Conservation (phyloP, 1,140 invertebrate genomes). For the Meloidogyne chitwoodi region DNA sequence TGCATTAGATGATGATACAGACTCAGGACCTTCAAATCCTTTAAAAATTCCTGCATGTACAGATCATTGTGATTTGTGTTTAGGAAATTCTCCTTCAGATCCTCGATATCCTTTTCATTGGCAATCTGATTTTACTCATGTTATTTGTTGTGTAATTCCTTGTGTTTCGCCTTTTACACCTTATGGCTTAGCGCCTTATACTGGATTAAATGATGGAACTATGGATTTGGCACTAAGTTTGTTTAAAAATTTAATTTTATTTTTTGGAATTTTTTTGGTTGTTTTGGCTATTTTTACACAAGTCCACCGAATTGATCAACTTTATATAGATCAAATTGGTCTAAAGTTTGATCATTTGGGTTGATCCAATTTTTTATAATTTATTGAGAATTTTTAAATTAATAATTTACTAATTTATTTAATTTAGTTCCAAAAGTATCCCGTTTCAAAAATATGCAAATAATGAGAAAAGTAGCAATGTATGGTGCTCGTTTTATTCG, state of each 20-base stretch:
- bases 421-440: constrained; percentile 49
- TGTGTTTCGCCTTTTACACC: constrained; percentile 56
- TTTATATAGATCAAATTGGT: too few relatives aligned
- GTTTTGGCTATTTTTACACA: too few relatives aligned
- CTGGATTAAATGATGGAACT: constrained; percentile 53
- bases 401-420: too few relatives aligned
- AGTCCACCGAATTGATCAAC: too few relatives aligned
- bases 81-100: constrained; percentile 26
- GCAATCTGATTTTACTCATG: constrained; percentile 55
- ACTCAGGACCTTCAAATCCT: constrained; percentile 4
- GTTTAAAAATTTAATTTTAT: background rate
- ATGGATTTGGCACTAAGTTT: constrained; percentile 53
- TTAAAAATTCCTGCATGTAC: constrained; percentile 46
- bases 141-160: constrained; percentile 55
- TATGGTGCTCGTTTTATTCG: constrained; percentile 45
- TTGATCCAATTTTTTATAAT: too few relatives aligned
- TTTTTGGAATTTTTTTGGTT: background rate
- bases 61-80: constrained; percentile 45
- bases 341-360: too few relatives aligned
- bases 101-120: constrained; percentile 51
- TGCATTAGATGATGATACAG: constrained; percentile 11
- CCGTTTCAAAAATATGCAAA: constrained; percentile 50
- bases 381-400: too few relatives aligned
- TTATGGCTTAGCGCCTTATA: constrained; percentile 56
- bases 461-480: constrained; percentile 54